Base-by-base conservation (phyloP, 2,113 vertebrate species). In the Varanus komodoensis region DNA sequence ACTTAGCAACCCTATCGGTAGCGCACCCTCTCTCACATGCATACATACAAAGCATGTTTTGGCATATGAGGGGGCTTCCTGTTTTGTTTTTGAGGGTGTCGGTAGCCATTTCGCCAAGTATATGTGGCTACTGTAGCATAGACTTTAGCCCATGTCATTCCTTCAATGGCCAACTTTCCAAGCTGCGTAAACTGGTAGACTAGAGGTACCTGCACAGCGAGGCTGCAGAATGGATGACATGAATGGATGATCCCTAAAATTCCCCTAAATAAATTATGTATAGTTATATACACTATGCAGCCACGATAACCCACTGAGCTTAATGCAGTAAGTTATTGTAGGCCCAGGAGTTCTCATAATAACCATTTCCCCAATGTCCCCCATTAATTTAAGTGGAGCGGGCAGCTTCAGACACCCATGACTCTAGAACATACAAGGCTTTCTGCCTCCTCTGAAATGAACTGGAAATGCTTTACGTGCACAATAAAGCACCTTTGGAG, bases 61-160 rank as follows among this genome's bases (percentile, higher is more conserved):
- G 75, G 88, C 68, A 89, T 84, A 34, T 64, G 68, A 84, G 2
- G 32, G 82, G 29, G 34, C 15, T 61, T 57, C 5, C 54, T 4
- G 3, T 61, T 61, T 14, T 14, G 0, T 87, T 88, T 85, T 7
- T 15, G 75, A 73, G 38, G 52, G n/a, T 32, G 4, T 32, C 32
- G 71, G 32, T 34, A 84, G 50, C 38, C 25, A 68, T 85, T 90
- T 80, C 50, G 75, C 48, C 25, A 90, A 89, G 34, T 29, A 67
- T 25, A 44, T 38, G 54, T 89, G 7, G 23, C 8, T 68, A 68
- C 64, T 19, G 32, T 25, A 0, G 0, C 87, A 3, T 50, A 79
- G 86, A 50, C 54, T 68, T 85, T 11, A 79, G 44, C 61, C 4
- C 32, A 50, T n/a, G 0, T 50, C 69, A 19, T 89, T 75, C 11